phyloP scores from a whole-genome alignment of 2,797 vertebrate species.

The Sebastes kiyomatsui region DNA sequence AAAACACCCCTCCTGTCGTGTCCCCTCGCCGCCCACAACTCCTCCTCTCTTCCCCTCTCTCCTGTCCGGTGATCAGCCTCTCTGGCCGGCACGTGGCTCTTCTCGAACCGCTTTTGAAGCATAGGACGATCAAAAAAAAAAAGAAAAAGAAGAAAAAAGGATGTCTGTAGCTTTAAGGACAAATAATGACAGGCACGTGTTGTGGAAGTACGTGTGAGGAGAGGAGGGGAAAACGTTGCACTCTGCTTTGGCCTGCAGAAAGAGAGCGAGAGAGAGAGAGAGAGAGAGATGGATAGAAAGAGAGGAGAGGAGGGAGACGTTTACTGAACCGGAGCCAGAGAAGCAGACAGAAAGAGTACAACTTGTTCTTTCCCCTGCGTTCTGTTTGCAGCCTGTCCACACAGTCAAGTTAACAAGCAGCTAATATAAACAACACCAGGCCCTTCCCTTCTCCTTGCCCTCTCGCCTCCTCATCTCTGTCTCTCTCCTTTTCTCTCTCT shows the following conservation, averaged over 20 bases:
- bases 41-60: constrained; percentile 15
- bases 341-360: constrained; percentile 66
- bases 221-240: constrained; percentile 49
- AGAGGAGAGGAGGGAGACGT: constrained; percentile 42
- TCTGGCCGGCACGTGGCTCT: constrained; percentile 57
- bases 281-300: constrained; percentile 26
- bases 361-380: constrained; percentile 72
- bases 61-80: constrained; percentile 51
- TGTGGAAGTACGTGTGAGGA: constrained; percentile 48
- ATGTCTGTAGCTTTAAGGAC: constrained; percentile 84
- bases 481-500: neutral
- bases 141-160: constrained; percentile 11
- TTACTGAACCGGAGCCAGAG: constrained; percentile 63
- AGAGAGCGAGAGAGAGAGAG: constrained; percentile 25
- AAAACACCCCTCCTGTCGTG: neutral
- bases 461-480: neutral
- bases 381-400: constrained; percentile 65
- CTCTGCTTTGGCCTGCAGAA: constrained; percentile 39
- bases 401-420: constrained; percentile 72
- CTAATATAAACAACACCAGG: constrained; percentile 68
- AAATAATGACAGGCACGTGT: constrained; percentile 68
- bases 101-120: constrained; percentile 68
- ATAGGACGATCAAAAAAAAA: constrained; percentile 57
- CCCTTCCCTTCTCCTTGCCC: constrained; percentile 22
- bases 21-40: constrained; percentile 11